Conservation (phyloP, 1,140 invertebrate genomes). For the Eriocheir sinensis region DNA sequence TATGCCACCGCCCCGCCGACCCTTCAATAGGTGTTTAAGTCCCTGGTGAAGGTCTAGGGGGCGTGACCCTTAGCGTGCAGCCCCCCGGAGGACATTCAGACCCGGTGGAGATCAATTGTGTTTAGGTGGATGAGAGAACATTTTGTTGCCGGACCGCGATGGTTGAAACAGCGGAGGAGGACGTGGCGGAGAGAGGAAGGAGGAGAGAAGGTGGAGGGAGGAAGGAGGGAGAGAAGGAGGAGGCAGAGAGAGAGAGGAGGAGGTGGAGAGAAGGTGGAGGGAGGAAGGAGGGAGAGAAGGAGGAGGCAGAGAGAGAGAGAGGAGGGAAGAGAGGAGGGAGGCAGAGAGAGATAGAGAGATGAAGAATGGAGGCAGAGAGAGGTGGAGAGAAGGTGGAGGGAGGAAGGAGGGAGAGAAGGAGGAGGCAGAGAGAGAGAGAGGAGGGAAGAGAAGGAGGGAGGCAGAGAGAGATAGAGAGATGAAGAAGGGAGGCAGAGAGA, state of each 20-base stretch:
- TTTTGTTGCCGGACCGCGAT: slow-evolving; percentile 66
- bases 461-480: background rate
- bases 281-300: too few relatives aligned
- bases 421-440: background rate
- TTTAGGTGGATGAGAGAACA: slow-evolving; percentile 51
- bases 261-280: background rate
- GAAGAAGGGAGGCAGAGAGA: background rate
- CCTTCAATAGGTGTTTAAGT: slow-evolving; percentile 8
- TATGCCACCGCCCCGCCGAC: slow-evolving; percentile 31
- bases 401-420: background rate
- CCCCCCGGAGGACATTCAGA: background rate
- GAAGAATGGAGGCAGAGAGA: background rate
- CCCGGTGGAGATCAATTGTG: slow-evolving; percentile 64
- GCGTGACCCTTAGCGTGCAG: slow-evolving; percentile 32
- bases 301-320: background rate
- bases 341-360: background rate
- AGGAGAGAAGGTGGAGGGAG: background rate
- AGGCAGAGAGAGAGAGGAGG: background rate
- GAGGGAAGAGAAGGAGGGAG: too few relatives aligned
- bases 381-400: background rate
- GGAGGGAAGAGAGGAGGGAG: too few relatives aligned
- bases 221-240: slow-evolving; percentile 28
- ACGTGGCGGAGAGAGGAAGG: background rate
- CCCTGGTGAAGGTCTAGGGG: background rate
- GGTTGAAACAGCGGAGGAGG: slow-evolving; percentile 39